Percentiles rank a stretch among this genome's conserved stretches.
Conservation (phyloP, 2,113 vertebrate species). For the Agapornis roseicollis region DNA sequence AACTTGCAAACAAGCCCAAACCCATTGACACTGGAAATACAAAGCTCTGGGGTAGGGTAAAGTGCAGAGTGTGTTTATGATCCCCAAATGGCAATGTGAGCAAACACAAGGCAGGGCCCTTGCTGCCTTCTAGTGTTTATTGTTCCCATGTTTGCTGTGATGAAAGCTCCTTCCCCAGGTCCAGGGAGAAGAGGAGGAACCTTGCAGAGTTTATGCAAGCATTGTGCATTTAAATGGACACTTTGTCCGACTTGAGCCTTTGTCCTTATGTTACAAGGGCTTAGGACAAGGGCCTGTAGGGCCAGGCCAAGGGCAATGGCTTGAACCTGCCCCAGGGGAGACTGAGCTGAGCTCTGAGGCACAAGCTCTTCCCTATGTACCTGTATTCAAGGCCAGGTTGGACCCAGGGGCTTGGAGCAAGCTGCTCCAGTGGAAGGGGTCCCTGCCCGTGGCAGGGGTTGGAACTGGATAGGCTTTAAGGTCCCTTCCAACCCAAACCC, state of each 20-base stretch:
- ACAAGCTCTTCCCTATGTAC: no score
- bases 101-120: not conserved
- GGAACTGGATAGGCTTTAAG: no score
- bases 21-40: not conserved
- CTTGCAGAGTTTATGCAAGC: not conserved
- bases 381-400: no score
- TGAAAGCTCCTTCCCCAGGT: not conserved
- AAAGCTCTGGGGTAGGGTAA: constrained; percentile 36
- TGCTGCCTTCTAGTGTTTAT: not conserved
- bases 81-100: not conserved
- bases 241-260: not conserved
- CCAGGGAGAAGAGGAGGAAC: not conserved
- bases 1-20: constrained; percentile 13
- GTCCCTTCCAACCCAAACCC: no score
- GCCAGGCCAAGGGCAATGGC: not conserved
- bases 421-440: no score
- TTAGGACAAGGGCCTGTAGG: not conserved
- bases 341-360: not conserved
- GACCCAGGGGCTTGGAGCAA: no score
- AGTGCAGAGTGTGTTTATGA: not conserved
- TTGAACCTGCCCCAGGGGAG: not conserved
- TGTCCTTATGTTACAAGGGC: not conserved
- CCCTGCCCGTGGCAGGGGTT: no score
- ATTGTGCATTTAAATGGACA: not conserved
- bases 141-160: not conserved